Conservation (phyloP, 53 echinoderm and acorn worm species). For the Crossaster papposus region DNA sequence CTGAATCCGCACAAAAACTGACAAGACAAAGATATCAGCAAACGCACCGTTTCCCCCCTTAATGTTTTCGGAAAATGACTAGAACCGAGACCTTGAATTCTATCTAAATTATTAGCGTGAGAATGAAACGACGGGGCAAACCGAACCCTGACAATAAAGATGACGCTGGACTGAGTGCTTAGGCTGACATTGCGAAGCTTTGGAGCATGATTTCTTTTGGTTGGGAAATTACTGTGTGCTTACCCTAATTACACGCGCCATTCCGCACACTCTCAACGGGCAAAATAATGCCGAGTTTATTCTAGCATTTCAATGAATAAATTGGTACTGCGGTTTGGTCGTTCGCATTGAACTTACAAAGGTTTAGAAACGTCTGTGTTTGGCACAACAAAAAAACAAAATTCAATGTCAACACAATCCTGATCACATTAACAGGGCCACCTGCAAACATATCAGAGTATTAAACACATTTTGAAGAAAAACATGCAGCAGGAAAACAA, state of each 20-base stretch:
- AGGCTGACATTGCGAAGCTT: background rate
- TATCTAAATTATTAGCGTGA: background rate
- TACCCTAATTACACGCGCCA: constrained; percentile 41
- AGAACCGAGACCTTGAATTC: background rate
- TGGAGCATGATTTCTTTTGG: background rate
- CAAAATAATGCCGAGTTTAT: constrained; percentile 21
- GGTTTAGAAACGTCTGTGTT: background rate
- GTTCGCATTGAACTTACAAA: background rate
- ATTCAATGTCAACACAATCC: background rate
- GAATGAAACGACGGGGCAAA: constrained; percentile 5
- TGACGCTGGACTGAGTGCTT: background rate
- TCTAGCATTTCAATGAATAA: constrained; percentile 41
- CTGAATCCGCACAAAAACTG: background rate
- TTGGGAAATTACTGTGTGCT: constrained; percentile 8
- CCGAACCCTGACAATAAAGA: background rate
- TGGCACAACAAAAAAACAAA: background rate
- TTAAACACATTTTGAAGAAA: background rate
- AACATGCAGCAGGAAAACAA: background rate
- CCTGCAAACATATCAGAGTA: background rate
- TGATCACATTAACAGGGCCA: background rate
- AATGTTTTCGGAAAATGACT: background rate
- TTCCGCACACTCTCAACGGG: background rate
- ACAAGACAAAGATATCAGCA: constrained; percentile 31
- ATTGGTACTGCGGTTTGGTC: background rate
- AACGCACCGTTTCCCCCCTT: background rate